A percentile compares a stretch with the other conserved stretches of the same genome.
phyloP scores from a whole-genome alignment of 1,140 invertebrate genomes.

The Lucilia cuprina region DNA sequence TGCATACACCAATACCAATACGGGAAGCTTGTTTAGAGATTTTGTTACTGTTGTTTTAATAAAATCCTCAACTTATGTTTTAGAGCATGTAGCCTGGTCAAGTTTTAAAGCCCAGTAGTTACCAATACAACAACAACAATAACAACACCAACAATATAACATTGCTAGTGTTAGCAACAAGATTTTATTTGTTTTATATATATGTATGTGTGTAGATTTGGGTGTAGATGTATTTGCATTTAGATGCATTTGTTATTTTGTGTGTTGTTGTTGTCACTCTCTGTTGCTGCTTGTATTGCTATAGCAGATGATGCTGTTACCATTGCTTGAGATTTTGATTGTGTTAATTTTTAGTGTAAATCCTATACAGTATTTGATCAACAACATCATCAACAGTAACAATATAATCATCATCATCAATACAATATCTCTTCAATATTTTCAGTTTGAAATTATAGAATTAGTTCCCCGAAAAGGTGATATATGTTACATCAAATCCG shows the following conservation, averaged over 20 bases:
- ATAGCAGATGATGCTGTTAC: background rate
- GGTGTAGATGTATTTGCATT: too few species aligned
- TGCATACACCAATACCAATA: background rate
- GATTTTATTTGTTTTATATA: background rate
- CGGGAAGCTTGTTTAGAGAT: constrained; percentile 14
- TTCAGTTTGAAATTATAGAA: too few species aligned
- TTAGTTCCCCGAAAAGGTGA: too few species aligned
- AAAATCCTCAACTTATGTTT: constrained; percentile 35
- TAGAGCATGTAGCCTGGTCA: constrained; percentile 33
- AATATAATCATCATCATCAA: constrained; percentile 22
- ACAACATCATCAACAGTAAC: background rate
- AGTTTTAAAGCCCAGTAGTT: constrained; percentile 33
- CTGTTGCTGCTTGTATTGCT: background rate
- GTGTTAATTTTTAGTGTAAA: constrained; percentile 36
- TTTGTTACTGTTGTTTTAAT: constrained; percentile 34
- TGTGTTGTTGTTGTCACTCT: background rate
- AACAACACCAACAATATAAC: background rate
- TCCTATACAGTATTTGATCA: constrained; percentile 25
- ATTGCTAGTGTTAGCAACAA: background rate
- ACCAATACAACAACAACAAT: constrained; percentile 23
- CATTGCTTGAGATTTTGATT: constrained; percentile 25
- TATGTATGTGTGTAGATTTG: background rate
- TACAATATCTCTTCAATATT: background rate
- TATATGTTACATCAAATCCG: too few species aligned
- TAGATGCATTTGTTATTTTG: background rate